A percentile compares a stretch with the other conserved stretches of the same genome.
Evolutionary conservation across 2,888 invertebrate species (phyloP).

Genomic region (Leucozona laternaria): DNA sequence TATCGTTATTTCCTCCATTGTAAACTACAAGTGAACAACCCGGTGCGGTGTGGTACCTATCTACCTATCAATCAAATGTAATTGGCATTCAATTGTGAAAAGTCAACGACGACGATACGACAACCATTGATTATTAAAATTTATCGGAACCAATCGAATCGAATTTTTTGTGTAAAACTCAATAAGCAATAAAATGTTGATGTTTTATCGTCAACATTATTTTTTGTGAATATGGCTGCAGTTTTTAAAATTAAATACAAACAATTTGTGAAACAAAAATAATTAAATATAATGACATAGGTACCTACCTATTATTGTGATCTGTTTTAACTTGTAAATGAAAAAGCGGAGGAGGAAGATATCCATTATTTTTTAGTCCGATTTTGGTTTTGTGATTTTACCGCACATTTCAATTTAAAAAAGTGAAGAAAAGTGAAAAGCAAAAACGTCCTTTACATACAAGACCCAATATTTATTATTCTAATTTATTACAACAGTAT

Average conservation of each 20-base stretch:
- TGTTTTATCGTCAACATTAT: neutral
- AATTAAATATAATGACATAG: constrained; percentile 14
- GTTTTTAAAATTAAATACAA: constrained; percentile 58
- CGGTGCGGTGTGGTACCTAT: constrained; percentile 50
- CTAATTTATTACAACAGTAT: neutral
- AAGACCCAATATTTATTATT: neutral
- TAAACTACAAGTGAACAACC: constrained; percentile 61
- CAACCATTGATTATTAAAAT: constrained; percentile 28
- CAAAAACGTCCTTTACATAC: neutral
- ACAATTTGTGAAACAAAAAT: constrained; percentile 56
- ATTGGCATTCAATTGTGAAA: constrained; percentile 69
- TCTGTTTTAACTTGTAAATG: constrained; percentile 41
- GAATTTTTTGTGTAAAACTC: neutral
- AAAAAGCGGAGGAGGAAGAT: constrained; percentile 58
- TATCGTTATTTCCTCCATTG: constrained; percentile 52
- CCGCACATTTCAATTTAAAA: neutral
- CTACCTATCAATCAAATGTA: constrained; percentile 57
- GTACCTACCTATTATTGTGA: neutral
- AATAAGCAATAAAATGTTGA: constrained; percentile 3
- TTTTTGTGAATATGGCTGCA: constrained; percentile 36
- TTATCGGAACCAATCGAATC: constrained; percentile 5
- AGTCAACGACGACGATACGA: constrained; percentile 45
- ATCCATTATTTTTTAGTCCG: constrained; percentile 45
- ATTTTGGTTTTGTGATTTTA: constrained; percentile 43
- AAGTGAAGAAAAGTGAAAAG: neutral